phyloP scores from a whole-genome alignment of 35 echinoderm and acorn worm genomes.

The Apostichopus japonicus region DNA sequence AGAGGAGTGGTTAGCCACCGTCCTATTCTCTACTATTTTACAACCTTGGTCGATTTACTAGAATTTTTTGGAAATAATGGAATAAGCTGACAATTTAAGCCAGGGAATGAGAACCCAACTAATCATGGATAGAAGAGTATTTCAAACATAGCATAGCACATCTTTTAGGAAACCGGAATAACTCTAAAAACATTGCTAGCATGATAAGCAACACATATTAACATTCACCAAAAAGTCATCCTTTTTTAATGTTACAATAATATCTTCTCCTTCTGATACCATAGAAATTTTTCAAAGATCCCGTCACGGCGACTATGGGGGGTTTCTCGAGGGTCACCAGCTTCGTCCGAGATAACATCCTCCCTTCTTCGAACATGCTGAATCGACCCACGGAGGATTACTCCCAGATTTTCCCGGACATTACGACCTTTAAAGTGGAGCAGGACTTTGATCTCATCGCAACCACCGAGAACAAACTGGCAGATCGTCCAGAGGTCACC shows the following conservation, averaged over 20 bases:
- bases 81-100: no score
- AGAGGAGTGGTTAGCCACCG: no score
- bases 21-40: no score
- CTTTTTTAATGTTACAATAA: not conserved
- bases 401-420: constrained; percentile 81
- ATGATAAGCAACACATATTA: not conserved
- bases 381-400: constrained; percentile 82
- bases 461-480: constrained; percentile 72
- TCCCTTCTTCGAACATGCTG: constrained; percentile 26
- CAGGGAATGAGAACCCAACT: no score
- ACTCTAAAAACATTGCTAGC: no score
- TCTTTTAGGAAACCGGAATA: not conserved
- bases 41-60: no score
- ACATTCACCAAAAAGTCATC: no score
- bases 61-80: no score
- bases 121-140: no score
- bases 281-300: constrained; percentile 98
- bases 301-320: constrained; percentile 80
- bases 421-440: constrained; percentile 74
- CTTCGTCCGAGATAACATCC: constrained; percentile 82
- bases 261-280: not conserved
- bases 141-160: not conserved
- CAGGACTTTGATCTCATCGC: constrained; percentile 87
- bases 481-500: constrained; percentile 77
- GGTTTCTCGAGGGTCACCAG: constrained; percentile 98